A percentile compares a stretch with the other conserved stretches of the same genome.
These are phyloP conservation scores for Eublepharis macularius DNA, from an alignment of 2,113 vertebrate species.

Conservation along the genomic window DNA sequence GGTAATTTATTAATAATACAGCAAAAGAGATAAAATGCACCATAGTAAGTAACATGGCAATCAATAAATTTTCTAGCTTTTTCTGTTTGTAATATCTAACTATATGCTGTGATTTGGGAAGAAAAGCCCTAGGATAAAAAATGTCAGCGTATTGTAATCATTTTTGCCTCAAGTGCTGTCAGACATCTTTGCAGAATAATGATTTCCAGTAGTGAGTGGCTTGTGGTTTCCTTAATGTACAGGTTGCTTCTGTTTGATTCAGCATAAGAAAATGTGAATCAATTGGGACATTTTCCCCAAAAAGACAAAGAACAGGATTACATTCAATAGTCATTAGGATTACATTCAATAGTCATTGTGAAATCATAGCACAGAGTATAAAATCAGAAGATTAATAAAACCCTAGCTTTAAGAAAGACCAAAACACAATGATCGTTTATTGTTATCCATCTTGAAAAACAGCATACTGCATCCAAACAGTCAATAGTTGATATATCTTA, in stretches of 20 bases:
- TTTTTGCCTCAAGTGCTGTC: slow-evolving; percentile 47
- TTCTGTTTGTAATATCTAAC: slow-evolving; percentile 40
- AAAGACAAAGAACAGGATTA: background rate
- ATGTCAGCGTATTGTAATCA: slow-evolving; percentile 45
- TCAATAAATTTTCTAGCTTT: slow-evolving; percentile 40
- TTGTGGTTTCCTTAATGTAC: background rate
- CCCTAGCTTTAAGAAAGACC: background rate
- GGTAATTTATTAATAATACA: slow-evolving; percentile 46
- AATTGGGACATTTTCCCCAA: background rate
- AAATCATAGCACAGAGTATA: background rate
- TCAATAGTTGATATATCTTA: background rate
- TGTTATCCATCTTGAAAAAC: background rate
- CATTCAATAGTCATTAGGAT: background rate
- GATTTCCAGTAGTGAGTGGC: slow-evolving; percentile 42
- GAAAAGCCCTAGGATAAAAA: slow-evolving; percentile 35
- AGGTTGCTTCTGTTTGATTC: background rate
- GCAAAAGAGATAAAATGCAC: slow-evolving; percentile 38
- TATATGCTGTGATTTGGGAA: slow-evolving; percentile 35
- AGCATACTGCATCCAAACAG: background rate
- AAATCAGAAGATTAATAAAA: background rate
- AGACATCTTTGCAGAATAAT: slow-evolving; percentile 21
- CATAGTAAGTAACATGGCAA: slow-evolving; percentile 6
- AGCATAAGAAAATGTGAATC: background rate
- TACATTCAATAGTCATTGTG: background rate
- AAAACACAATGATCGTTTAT: background rate